Evolutionary conservation across 1,140 invertebrate genomes (phyloP).

Genomic region (Sipha flava): DNA sequence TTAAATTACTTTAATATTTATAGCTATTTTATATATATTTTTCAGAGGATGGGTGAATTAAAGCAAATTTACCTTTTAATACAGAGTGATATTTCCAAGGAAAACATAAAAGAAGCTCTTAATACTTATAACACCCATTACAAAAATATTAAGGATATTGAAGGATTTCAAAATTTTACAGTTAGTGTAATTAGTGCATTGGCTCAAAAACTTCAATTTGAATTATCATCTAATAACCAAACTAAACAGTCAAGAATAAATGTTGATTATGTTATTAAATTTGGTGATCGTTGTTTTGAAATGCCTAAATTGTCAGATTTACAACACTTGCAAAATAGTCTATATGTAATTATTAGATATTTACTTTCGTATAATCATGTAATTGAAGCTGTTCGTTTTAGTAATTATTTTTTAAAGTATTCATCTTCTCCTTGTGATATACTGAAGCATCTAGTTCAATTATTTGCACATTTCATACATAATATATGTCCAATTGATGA

Average conservation of each 20-base stretch:
- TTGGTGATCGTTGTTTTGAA: slow-evolving; percentile 1
- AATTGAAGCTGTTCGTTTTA: not conserved
- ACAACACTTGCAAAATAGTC: slow-evolving; percentile 15
- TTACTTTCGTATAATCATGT: not conserved
- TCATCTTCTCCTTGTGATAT: not conserved
- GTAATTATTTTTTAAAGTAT: not conserved
- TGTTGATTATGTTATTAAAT: not conserved
- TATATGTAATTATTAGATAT: slow-evolving; percentile 26
- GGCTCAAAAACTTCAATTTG: slow-evolving; percentile 17
- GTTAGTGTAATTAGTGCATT: not conserved
- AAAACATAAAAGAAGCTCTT: not conserved
- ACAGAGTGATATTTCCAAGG: not conserved
- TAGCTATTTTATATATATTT: not conserved
- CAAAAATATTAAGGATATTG: not conserved
- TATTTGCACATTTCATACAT: slow-evolving; percentile 5
- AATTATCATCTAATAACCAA: not conserved
- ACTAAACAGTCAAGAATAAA: not conserved
- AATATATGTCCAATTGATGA: slow-evolving; percentile 14
- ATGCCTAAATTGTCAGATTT: not conserved
- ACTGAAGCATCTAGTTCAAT: not conserved
- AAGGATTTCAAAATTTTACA: slow-evolving; percentile 16
- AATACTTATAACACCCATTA: not conserved
- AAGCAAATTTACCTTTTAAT: slow-evolving; percentile 15
- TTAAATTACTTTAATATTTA: too few species aligned
- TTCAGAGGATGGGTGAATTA: slow-evolving; percentile 15